phyloP scores from a whole-genome alignment of 2,797 vertebrate species.

The Acridotheres tristis region DNA sequence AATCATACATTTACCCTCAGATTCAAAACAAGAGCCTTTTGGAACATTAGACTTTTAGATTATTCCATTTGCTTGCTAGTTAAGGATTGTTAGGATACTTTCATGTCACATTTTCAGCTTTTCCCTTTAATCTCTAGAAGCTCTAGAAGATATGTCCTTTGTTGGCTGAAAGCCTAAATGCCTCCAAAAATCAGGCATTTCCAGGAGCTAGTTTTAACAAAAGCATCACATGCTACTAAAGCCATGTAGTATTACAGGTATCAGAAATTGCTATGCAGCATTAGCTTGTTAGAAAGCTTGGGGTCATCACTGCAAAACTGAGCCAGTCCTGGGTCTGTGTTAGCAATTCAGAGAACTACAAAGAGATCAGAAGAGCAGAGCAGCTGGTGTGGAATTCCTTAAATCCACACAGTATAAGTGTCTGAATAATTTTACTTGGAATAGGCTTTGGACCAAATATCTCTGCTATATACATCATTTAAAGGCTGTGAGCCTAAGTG shows the following conservation, averaged over 20 bases:
- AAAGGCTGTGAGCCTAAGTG: not conserved
- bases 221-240: not conserved
- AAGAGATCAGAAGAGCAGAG: not conserved
- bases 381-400: not conserved
- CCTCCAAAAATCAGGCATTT: not conserved
- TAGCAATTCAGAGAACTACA: not conserved
- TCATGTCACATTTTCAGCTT: constrained; percentile 3
- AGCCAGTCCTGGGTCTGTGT: not conserved
- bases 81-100: not conserved
- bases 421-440: not conserved
- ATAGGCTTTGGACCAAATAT: not conserved
- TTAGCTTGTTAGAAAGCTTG: not conserved
- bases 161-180: not conserved
- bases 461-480: not conserved
- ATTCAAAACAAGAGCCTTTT: constrained; percentile 1
- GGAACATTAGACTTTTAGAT: constrained; percentile 34
- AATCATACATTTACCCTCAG: not conserved
- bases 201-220: not conserved
- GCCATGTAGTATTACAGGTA: not conserved
- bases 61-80: constrained; percentile 12
- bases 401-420: not conserved
- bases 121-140: not conserved
- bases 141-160: not conserved
- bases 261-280: not conserved
- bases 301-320: not conserved